Evolutionary conservation across 2,888 invertebrate genomes (phyloP).

Genomic region (Caenorhabditis doughertyi): DNA sequence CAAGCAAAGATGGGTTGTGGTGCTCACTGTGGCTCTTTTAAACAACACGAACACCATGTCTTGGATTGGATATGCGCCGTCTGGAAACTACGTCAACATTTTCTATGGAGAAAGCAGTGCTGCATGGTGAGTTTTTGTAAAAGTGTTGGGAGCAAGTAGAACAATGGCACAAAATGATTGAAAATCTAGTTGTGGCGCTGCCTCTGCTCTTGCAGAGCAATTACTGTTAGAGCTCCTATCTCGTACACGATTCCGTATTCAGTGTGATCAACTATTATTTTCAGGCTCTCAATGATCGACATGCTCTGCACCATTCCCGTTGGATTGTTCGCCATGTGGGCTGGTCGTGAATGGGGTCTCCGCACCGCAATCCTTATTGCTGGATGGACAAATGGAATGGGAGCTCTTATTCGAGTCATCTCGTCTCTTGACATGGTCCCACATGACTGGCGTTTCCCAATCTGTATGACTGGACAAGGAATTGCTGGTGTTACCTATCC

Average conservation of each 20-base stretch:
- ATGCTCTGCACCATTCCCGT: constrained; percentile 84
- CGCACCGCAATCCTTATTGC: constrained; percentile 81
- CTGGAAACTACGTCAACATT: constrained; percentile 84
- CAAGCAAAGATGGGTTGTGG: constrained; percentile 79
- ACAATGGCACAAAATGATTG: no score
- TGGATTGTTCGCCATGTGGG: constrained; percentile 84
- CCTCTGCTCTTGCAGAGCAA: no score
- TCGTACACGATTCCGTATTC: background rate
- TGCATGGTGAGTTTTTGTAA: constrained; percentile 71
- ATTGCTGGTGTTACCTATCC: constrained; percentile 85
- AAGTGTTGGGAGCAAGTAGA: no score
- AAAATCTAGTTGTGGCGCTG: no score
- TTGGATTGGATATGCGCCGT: constrained; percentile 85
- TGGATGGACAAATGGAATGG: constrained; percentile 84
- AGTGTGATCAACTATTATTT: background rate
- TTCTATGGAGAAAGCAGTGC: constrained; percentile 82
- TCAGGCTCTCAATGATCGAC: constrained; percentile 84
- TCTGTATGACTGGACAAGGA: constrained; percentile 83
- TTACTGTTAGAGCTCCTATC: no score
- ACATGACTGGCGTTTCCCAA: constrained; percentile 72
- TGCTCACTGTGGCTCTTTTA: constrained; percentile 80
- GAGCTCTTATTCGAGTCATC: constrained; percentile 83
- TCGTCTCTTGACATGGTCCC: constrained; percentile 76
- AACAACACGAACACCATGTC: constrained; percentile 82
- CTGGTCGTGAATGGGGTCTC: constrained; percentile 80